A percentile compares a stretch with the other conserved stretches of the same genome.
These are phyloP conservation scores for Onchidella celtica DNA, from an alignment of 2,888 invertebrate species.

Conservation along the genomic window DNA sequence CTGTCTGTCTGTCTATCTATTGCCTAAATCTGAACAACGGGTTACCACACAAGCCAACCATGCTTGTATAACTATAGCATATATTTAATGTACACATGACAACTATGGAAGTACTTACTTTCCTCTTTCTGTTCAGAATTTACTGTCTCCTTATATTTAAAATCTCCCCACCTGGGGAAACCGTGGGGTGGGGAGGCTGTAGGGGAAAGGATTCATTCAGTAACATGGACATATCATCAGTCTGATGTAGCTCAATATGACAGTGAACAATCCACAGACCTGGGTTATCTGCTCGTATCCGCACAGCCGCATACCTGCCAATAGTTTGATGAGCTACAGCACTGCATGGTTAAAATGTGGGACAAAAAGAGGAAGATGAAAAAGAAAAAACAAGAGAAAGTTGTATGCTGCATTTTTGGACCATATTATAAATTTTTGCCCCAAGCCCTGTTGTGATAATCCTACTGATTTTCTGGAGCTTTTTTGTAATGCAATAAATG, in stretches of 20 bases:
- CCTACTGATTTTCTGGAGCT: too few species aligned
- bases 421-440: too few species aligned
- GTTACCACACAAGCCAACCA: background rate
- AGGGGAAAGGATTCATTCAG: constrained; percentile 67
- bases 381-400: too few species aligned
- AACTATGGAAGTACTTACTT: too few species aligned
- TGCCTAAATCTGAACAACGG: too few species aligned
- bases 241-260: constrained; percentile 71
- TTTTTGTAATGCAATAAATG: too few species aligned
- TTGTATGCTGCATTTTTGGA: too few species aligned
- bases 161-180: constrained; percentile 68
- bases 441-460: too few species aligned
- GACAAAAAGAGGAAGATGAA: background rate
- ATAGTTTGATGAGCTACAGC: too few species aligned
- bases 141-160: constrained; percentile 14
- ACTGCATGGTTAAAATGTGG: background rate
- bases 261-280: constrained; percentile 76
- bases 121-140: too few species aligned
- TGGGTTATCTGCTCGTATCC: constrained; percentile 74
- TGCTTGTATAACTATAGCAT: background rate
- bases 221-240: constrained; percentile 74
- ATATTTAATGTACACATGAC: too few species aligned
- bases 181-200: constrained; percentile 61
- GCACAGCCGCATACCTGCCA: constrained; percentile 74
- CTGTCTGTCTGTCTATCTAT: too few species aligned